Evolutionary conservation across 2,888 invertebrate genomes (phyloP).

Genomic region (Gryllus longicercus): DNA sequence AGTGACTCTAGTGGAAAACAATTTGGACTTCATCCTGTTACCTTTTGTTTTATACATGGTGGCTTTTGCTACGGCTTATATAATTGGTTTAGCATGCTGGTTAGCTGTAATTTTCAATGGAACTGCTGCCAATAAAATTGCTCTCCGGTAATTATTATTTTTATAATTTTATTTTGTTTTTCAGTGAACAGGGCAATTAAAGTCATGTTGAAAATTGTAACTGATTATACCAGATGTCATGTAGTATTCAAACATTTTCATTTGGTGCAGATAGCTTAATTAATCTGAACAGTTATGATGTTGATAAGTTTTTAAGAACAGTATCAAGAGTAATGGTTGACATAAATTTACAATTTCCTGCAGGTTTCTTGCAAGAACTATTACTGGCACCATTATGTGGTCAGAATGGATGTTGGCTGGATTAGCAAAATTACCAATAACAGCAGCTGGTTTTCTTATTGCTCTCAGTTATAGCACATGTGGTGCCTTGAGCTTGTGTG

Average conservation of each 20-base stretch:
- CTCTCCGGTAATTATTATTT: constrained; percentile 55
- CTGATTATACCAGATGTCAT: background rate
- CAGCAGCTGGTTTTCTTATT: constrained; percentile 62
- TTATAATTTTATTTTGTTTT: constrained; percentile 24
- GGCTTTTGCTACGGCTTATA: constrained; percentile 52
- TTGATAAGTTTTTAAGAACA: too few species aligned
- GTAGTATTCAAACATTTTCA: too few species aligned
- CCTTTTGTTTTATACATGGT: constrained; percentile 62
- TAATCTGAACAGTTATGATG: too few species aligned
- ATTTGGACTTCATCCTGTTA: constrained; percentile 49
- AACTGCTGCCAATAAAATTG: constrained; percentile 63
- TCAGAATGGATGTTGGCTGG: constrained; percentile 64
- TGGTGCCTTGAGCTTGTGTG: constrained; percentile 66
- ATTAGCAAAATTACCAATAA: constrained; percentile 65
- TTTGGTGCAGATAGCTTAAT: too few species aligned
- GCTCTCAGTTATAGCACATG: constrained; percentile 65
- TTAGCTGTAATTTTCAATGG: constrained; percentile 63
- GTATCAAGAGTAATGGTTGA: too few species aligned
- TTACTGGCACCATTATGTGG: constrained; percentile 50
- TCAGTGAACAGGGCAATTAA: background rate
- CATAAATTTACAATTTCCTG: background rate
- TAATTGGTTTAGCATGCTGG: constrained; percentile 54
- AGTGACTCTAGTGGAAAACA: constrained; percentile 34
- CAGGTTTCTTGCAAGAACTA: constrained; percentile 52
- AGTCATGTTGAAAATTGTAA: background rate